Base-by-base conservation (phyloP, 1,140 invertebrate species). In the Neodiprion pinetum region DNA sequence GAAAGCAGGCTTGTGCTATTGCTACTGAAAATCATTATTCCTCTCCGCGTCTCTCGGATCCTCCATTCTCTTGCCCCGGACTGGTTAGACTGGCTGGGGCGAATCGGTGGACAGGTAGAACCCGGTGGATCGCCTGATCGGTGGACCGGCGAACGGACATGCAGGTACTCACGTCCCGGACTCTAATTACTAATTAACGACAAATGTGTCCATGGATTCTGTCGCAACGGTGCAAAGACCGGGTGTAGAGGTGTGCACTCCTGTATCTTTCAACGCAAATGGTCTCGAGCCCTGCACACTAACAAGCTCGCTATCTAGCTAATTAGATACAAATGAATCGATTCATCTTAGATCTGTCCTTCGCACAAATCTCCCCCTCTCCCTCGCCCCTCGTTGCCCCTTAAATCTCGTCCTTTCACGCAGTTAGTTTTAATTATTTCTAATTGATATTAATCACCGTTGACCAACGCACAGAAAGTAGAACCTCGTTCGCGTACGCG, bases 131-230 rank as follows among this genome's bases (percentile, higher is more conserved):
- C 11, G 53, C 7, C 53, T 17, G 53, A 61, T 61, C 53, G 53
- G 11, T 17, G 53, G 53, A 61, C 53, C 53, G 53, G 53, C n/a
- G 53, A 61, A 17, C 53, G n/a, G 53, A 61, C 53, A 17, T 17
- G 53, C n/a, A 61, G 53, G 40, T 69, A 69, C 67, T 69, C 67
- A 69, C 67, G 21, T 69, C 40, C 12, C 67, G 40, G 17, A 23
- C 67, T 47, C 67, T 69, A 69, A 69, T 69, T 69, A 69, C 67
- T 69, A 69, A 69, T 69, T 69, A 69, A 69, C 67, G 67, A 69
- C 67, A 69, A 69, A 69, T 21, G 67, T 69, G 67, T 69, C 40
- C 21, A 21, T 69, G 53, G 67, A 69, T 69, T 69, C 67, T 69
- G 21, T 21, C 67, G 40, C 21, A 23, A 11, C 67, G 67, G 67